phyloP scores from a whole-genome alignment of 2,113 vertebrate species.

The Chaenogobius annularis region DNA sequence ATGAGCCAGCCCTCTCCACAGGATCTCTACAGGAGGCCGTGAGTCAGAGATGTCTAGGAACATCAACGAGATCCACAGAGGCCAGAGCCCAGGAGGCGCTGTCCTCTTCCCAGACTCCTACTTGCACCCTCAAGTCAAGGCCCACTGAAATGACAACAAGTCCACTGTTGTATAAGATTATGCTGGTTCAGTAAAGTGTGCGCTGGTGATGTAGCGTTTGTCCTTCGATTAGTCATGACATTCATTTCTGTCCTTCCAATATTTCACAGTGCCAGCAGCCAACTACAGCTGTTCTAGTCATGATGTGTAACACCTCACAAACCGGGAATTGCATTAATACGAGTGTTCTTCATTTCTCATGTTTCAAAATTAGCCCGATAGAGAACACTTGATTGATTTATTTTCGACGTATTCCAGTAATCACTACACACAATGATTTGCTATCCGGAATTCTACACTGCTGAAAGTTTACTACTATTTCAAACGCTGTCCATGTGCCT shows the following conservation, averaged over 20 bases:
- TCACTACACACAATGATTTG: background rate
- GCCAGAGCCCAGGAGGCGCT: conserved; percentile 15
- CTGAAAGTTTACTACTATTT: background rate
- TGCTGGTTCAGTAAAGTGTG: background rate
- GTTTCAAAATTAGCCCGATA: too few relatives aligned
- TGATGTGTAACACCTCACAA: background rate
- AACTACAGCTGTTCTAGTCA: background rate
- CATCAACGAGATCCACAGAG: conserved; percentile 24
- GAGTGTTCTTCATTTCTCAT: too few relatives aligned
- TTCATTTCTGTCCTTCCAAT: background rate
- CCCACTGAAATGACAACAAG: too few relatives aligned
- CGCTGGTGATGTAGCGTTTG: background rate
- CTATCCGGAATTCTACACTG: background rate
- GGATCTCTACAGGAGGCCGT: conserved; percentile 9
- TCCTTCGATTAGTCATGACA: background rate
- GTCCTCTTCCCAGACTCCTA: background rate
- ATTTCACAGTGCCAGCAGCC: background rate
- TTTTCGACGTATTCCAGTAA: background rate
- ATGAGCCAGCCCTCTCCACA: background rate
- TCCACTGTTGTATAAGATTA: background rate
- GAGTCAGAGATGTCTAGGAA: conserved; percentile 29
- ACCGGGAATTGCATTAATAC: background rate
- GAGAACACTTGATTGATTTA: too few relatives aligned
- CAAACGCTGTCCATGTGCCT: background rate
- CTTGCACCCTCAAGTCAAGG: background rate